Base-by-base conservation (phyloP, 1,140 invertebrate species). In the Bemisia tabaci region DNA sequence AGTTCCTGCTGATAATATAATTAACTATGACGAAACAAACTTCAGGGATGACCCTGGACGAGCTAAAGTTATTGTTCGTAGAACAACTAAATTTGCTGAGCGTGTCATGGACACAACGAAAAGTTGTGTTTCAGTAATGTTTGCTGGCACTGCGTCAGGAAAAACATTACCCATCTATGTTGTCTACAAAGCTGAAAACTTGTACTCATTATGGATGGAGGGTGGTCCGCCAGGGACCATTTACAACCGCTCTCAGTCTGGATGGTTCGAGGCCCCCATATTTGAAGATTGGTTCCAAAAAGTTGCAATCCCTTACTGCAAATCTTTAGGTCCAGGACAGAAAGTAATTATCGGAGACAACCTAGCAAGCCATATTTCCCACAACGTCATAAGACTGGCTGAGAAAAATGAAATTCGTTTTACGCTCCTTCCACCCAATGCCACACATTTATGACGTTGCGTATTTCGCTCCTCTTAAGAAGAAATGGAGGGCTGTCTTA, bases 1-100 rank as follows among this genome's bases (percentile, higher is more conserved):
- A 59, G 69, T 76, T 58, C 72, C 73, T 25, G 70, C 73, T 58
- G n/a, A 67, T 22, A 72, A 74, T 65, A 75, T 79, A 23, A 61
- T 77, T 1, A 79, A 79, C 67, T 79, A 75, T 66, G 78, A 79
- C 58, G 74, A 78, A 68, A 79, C 77, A 1, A 78, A 78, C 72
- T 60, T 66, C 21, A 26, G 22, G 0, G 22, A 66, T 69, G 73
- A 79, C 70, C 70, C 69, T 21, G 75, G 76, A n/a, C 39, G 68
- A 21, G 73, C 73, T 61, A 76, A 74, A 71, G 68, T 74, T 21
- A 68, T 77, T 62, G 70, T 74, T 66, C 70, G 72, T 59, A 68
- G 76, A 59, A 74, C 75, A 33, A 63, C 58, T 67, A 66, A 76
- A 68, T 73, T 77, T 70, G 58, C 26, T 22, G 74, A 73, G 11